Conservation (phyloP, 2,888 invertebrate genomes). For the Pammene aurita region DNA sequence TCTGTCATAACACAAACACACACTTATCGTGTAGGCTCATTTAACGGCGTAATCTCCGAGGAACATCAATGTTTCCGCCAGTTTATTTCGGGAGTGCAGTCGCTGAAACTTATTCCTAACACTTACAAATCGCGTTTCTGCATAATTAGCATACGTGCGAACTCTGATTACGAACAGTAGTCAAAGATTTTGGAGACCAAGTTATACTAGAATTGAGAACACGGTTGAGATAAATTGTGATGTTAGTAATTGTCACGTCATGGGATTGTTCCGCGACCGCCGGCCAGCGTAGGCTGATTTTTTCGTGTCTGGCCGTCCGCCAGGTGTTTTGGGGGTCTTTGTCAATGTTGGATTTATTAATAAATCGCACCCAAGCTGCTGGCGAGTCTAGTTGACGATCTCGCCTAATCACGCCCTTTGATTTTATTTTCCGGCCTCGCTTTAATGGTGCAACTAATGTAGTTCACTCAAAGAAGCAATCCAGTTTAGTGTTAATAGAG, state of each 20-base stretch:
- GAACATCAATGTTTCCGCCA: slow-evolving; percentile 41
- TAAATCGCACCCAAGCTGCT: slow-evolving; percentile 68
- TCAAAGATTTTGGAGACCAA: background rate
- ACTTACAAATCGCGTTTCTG: background rate
- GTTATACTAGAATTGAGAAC: background rate
- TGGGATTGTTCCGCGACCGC: slow-evolving; percentile 32
- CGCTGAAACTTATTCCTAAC: slow-evolving; percentile 8
- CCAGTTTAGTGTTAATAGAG: slow-evolving; percentile 15
- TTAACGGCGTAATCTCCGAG: slow-evolving; percentile 29
- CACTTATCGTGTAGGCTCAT: slow-evolving; percentile 12
- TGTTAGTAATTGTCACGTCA: slow-evolving; percentile 7
- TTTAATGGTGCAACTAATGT: slow-evolving; percentile 40
- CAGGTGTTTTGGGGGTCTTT: slow-evolving; percentile 82
- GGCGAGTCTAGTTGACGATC: slow-evolving; percentile 64
- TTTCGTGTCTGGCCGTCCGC: slow-evolving; percentile 68
- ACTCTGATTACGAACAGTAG: background rate
- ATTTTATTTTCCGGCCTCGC: slow-evolving; percentile 45
- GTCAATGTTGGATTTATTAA: slow-evolving; percentile 83
- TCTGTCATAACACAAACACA: slow-evolving; percentile 21
- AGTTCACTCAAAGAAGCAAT: slow-evolving; percentile 22
- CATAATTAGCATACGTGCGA: background rate
- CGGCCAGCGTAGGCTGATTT: slow-evolving; percentile 63
- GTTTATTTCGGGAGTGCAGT: slow-evolving; percentile 44
- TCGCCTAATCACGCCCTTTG: slow-evolving; percentile 54
- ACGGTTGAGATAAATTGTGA: background rate